Base-by-base conservation (phyloP, 2,797 vertebrate genomes). In the Pipistrellus pygmaeus region DNA sequence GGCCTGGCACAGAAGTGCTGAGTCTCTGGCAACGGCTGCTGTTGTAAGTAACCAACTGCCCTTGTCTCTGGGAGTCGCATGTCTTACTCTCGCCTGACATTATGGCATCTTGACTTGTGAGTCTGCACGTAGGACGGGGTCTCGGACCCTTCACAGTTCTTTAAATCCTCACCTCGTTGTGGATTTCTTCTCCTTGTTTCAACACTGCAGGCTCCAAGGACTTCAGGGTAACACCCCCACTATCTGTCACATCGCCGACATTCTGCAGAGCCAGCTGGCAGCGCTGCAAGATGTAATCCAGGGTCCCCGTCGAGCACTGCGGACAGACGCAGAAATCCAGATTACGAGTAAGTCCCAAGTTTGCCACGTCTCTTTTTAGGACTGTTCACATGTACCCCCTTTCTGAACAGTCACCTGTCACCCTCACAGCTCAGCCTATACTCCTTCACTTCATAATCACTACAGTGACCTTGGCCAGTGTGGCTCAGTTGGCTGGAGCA, bases 141-240 rank as follows among this genome's bases (percentile, higher is more conserved):
- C 71, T 90, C 73, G 69, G 53, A 27, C 4, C 44, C 21, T 68
- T 13, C 38, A 1, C 10, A 8, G 35, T 21, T 78, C 72, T 41
- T 57, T 9, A 18, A 44, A 83, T 44, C 72, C 98, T 98, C 92
- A 99, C 99, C 99, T 99, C 99, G 51, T 99, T 99, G 98, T 99
- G 99, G 97, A 99, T 99, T 98, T 99, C 99, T 98, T 99, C 99
- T 94, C 97, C 98, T 98, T 98, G 98, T 95, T 99, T 99, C 96
- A 99, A 97, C 77, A 98, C 98, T 35, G 97, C 96, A 46, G 98
- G 98, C 94, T 99, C 98, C 91, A 99, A 96, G 57, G 98, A 98
- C 93, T 98, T 98, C 97, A 99, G 96, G 96, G 98, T 98, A 84
- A 98, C 98, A 76, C 96, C 96, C 60, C 97, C 98, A 0, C 98